Conservation (phyloP, 1,140 invertebrate species). For the Hermatobates lingyangjiaoensis region DNA sequence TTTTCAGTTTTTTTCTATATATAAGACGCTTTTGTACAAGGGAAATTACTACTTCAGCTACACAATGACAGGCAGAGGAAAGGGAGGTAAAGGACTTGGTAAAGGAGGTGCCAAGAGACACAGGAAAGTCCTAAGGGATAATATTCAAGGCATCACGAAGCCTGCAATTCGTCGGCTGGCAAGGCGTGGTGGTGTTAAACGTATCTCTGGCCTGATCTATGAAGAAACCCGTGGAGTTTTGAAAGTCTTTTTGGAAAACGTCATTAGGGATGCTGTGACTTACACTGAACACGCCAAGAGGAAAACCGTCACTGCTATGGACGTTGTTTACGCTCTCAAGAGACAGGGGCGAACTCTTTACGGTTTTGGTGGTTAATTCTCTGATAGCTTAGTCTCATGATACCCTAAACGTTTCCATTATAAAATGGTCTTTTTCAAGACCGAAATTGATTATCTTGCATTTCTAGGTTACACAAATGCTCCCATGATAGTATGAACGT, state of each 20-base stretch:
- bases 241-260: constrained; percentile 66
- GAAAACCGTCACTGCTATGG: constrained; percentile 71
- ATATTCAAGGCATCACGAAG: constrained; percentile 55
- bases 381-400: too few relatives aligned
- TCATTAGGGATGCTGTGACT: constrained; percentile 65
- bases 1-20: too few relatives aligned
- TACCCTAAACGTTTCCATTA: too few relatives aligned
- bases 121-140: constrained; percentile 44
- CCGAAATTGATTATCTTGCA: too few relatives aligned
- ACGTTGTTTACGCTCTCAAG: constrained; percentile 71
- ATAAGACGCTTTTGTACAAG: too few relatives aligned
- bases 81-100: constrained; percentile 44
- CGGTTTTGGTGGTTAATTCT: constrained; percentile 43
- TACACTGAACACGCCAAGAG: constrained; percentile 66
- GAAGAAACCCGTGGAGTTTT: constrained; percentile 36
- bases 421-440: too few relatives aligned
- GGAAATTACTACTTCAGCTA: too few relatives aligned
- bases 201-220: constrained; percentile 39
- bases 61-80: constrained; percentile 39
- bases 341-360: constrained; percentile 53
- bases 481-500: too few relatives aligned
- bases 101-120: constrained; percentile 51
- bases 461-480: too few relatives aligned
- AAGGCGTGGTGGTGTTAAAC: constrained; percentile 53
- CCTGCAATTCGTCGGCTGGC: constrained; percentile 37